Base-by-base conservation (phyloP, 2,113 vertebrate species). In the Colaptes auratus region DNA sequence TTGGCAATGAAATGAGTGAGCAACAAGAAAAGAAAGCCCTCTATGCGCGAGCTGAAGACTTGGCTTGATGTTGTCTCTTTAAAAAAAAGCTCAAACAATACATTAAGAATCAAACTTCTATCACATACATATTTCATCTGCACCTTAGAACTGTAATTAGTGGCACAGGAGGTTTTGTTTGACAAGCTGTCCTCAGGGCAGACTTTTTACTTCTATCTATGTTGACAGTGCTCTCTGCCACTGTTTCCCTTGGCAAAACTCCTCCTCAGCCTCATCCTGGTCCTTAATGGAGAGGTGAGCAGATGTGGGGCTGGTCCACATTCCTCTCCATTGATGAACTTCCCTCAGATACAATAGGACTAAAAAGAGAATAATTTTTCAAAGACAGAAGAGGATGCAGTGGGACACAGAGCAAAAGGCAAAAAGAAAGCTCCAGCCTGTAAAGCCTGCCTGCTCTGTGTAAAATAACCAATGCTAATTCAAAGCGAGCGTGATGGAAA, bases 171-270 rank as follows among this genome's bases (percentile, higher is more conserved):
- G 71, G 53, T 52, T 90, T 88, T 82, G 52, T 84, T 59, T 66
- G 79, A 86, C 91, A 91, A 82, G 73, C 76, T 91, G 52, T 85
- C 84, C 33, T 67, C 36, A 14, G 71, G 86, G 86, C 91, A 88
- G 91, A 90, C 70, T 92, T 92, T 95, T 94, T 96, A 82, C 83
- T 92, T 96, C 92, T 92, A 80, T 94, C 94, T 92, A 74, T 74
- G 88, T 60, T 75, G 46, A 76, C 90, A 89, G 71, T 11, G 11
- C 79, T 93, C 28, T 6, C 65, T 63, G 56, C 77, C 73, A 42
- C 71, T 35, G 8, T 48, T 94, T 92, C 90, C 75, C 73, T 65
- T 65, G 78, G 86, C 72, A 83, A 81, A 95, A 77, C 61, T 92
- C 46, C 67, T 71, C 69, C 84, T 71, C 67, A 6, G 5, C 48